phyloP scores from a whole-genome alignment of 2,888 invertebrate genomes.

The Oscheius sp. region DNA sequence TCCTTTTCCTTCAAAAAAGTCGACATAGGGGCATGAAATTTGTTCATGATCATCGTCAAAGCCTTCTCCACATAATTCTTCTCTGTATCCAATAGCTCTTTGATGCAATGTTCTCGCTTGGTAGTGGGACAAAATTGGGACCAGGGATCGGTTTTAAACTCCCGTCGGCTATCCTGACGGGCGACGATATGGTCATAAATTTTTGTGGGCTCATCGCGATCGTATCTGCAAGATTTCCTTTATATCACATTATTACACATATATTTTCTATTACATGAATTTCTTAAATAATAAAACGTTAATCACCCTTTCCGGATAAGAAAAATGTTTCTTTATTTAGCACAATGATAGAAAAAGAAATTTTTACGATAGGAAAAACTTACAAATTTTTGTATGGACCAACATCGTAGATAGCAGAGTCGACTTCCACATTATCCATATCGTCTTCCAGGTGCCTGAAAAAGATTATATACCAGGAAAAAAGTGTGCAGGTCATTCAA shows the following conservation, averaged over 20 bases:
- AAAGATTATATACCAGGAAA: background rate
- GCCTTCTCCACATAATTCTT: conserved; percentile 90
- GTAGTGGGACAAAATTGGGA: conserved; percentile 74
- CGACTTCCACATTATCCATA: conserved; percentile 45
- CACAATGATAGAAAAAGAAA: background rate
- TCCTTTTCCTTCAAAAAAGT: conserved; percentile 79
- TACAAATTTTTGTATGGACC: conserved; percentile 5
- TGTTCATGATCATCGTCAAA: conserved; percentile 75
- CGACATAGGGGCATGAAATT: conserved; percentile 75
- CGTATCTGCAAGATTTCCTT: conserved; percentile 17
- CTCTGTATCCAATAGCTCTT: conserved; percentile 93
- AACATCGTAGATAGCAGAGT: conserved; percentile 26
- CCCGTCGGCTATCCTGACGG: conserved; percentile 37
- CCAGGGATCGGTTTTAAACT: conserved; percentile 47
- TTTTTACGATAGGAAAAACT: background rate
- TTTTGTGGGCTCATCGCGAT: conserved; percentile 25
- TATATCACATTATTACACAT: too few relatives aligned
- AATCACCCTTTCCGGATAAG: too few relatives aligned
- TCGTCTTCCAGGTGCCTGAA: conserved; percentile 43
- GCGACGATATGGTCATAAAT: conserved; percentile 57
- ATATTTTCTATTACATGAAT: too few relatives aligned
- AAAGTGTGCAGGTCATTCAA: background rate
- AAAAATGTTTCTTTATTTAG: too few relatives aligned
- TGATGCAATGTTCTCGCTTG: conserved; percentile 84
- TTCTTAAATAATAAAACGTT: too few relatives aligned